These are phyloP conservation scores for Brienomyrus brachyistius DNA, from an alignment of 2,113 vertebrate species.

Conservation along the genomic window DNA sequence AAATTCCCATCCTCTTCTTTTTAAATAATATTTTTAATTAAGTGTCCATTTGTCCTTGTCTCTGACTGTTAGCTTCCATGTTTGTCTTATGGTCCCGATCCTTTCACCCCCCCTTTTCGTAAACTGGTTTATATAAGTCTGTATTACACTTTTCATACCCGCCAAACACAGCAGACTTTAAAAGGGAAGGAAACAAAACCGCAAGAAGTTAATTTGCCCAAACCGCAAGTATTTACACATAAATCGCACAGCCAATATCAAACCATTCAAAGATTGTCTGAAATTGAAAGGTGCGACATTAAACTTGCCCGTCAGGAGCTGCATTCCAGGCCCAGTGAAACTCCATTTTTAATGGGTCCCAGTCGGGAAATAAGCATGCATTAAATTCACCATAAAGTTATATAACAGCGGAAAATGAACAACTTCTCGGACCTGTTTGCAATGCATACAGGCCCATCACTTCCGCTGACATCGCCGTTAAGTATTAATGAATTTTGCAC, in stretches of 20 bases:
- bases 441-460: background rate
- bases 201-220: background rate
- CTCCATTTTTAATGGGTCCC: background rate
- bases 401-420: background rate
- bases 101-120: background rate
- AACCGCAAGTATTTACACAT: background rate
- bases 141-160: background rate
- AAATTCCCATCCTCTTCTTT: background rate
- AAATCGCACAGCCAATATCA: background rate
- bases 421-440: background rate
- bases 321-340: background rate
- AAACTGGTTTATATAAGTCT: background rate
- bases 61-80: background rate
- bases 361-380: background rate
- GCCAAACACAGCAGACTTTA: background rate
- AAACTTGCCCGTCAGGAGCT: background rate
- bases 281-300: background rate
- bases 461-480: background rate
- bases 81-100: background rate
- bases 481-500: background rate
- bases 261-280: background rate
- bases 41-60: background rate
- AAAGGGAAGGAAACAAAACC: background rate
- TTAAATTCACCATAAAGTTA: background rate
- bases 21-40: background rate